Conservation (phyloP, 1,140 invertebrate genomes). For the Calliphora vicina region DNA sequence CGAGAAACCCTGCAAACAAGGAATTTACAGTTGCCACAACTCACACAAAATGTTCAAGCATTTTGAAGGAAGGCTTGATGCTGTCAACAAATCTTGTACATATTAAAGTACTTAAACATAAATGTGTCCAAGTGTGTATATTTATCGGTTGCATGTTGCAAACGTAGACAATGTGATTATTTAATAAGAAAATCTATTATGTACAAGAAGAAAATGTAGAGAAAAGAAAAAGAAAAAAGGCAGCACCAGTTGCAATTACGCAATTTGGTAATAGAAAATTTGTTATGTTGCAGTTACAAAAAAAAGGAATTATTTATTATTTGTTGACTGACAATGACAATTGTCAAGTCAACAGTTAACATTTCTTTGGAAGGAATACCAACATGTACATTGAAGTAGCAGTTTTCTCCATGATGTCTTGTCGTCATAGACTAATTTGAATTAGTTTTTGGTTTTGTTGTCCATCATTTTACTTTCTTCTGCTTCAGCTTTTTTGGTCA, state of each 20-base stretch:
- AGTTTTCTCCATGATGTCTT: background rate
- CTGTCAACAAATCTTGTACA: background rate
- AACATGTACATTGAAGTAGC: background rate
- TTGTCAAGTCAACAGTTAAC: background rate
- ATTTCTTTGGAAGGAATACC: background rate
- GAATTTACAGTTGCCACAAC: background rate
- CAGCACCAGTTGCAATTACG: background rate
- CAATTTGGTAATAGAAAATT: slow-evolving; percentile 10
- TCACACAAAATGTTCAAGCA: background rate
- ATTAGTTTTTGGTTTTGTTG: background rate
- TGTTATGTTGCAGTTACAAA: background rate
- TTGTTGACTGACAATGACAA: background rate
- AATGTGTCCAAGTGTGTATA: background rate
- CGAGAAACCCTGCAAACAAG: background rate
- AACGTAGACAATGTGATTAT: background rate
- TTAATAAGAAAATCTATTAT: slow-evolving; percentile 14
- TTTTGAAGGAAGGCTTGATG: background rate
- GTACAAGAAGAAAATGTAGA: background rate
- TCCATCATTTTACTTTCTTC: slow-evolving; percentile 4
- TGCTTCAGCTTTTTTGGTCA: background rate
- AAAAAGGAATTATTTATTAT: background rate
- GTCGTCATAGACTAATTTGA: background rate
- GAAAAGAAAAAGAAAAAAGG: background rate
- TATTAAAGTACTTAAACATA: background rate
- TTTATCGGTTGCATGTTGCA: background rate